phyloP scores from a whole-genome alignment of 1,140 invertebrate species.

The Orius insidiosus region DNA sequence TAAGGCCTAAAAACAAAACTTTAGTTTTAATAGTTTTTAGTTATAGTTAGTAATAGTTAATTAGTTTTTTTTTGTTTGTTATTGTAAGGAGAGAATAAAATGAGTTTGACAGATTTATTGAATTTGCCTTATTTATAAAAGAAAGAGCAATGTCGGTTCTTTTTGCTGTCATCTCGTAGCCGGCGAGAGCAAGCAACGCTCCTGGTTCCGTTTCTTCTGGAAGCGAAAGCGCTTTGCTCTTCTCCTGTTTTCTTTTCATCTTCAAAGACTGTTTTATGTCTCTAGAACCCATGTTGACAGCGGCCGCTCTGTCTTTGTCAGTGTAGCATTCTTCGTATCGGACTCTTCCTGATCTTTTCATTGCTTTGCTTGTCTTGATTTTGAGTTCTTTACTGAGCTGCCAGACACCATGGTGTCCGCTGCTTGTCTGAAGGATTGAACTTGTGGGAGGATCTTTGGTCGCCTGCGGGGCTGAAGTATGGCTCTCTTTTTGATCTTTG shows the following conservation, averaged over 20 bases:
- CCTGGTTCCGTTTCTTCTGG: slow-evolving; percentile 61
- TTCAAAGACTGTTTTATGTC: slow-evolving; percentile 73
- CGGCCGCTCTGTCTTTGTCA: slow-evolving; percentile 76
- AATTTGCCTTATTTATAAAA: slow-evolving; percentile 59
- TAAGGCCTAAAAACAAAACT: slow-evolving; percentile 45
- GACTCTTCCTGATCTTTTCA: slow-evolving; percentile 22
- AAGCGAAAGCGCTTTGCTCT: slow-evolving; percentile 42
- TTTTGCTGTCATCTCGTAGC: slow-evolving; percentile 53
- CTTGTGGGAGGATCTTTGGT: slow-evolving; percentile 2
- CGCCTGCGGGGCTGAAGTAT: slow-evolving; percentile 11
- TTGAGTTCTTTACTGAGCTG: slow-evolving; percentile 29
- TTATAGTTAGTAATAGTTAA: too few species aligned
- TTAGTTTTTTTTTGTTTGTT: too few species aligned
- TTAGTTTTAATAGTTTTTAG: too few species aligned
- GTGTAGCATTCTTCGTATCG: slow-evolving; percentile 52
- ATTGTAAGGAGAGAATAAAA: neutral
- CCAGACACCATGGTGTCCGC: slow-evolving; percentile 15
- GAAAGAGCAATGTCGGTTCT: slow-evolving; percentile 47
- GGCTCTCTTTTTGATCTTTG: slow-evolving; percentile 12
- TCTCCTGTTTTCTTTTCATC: slow-evolving; percentile 59
- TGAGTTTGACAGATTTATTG: neutral
- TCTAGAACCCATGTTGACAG: slow-evolving; percentile 58
- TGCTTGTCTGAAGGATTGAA: neutral
- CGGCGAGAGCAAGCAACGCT: slow-evolving; percentile 50
- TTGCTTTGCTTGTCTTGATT: slow-evolving; percentile 19